Evolutionary conservation across 2,797 vertebrate genomes (phyloP).

Genomic region (Microchirus variegatus): DNA sequence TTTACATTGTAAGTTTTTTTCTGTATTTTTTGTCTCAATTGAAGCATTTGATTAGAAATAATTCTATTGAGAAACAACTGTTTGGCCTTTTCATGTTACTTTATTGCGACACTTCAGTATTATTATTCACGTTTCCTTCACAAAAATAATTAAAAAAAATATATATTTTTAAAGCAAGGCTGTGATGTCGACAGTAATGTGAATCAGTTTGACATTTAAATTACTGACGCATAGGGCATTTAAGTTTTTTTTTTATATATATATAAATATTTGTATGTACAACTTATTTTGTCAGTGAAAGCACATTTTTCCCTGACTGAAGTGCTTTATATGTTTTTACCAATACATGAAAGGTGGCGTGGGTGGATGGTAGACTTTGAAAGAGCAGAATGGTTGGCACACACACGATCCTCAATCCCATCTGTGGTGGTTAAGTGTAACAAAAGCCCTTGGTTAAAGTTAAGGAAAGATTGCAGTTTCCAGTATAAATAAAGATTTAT

Average conservation of each 20-base stretch:
- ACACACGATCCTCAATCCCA: constrained; percentile 6
- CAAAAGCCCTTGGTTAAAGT: neutral
- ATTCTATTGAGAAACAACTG: neutral
- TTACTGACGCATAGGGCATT: neutral
- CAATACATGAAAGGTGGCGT: neutral
- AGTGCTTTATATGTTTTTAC: neutral
- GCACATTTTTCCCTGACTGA: neutral
- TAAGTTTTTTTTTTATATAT: too few relatives aligned
- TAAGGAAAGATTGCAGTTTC: neutral
- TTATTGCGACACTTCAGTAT: neutral
- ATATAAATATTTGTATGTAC: neutral
- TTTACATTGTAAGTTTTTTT: too few relatives aligned
- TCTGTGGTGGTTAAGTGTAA: neutral
- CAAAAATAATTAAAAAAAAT: neutral
- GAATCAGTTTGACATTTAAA: constrained; percentile 5
- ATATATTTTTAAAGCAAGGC: neutral
- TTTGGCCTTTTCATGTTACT: constrained; percentile 5
- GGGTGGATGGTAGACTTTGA: neutral
- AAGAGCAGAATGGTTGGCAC: neutral
- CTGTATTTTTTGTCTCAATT: too few relatives aligned
- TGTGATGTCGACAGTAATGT: neutral
- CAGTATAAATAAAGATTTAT: constrained; percentile 11
- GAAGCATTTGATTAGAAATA: too few relatives aligned
- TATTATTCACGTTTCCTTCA: neutral
- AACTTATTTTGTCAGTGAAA: neutral